phyloP scores from a whole-genome alignment of 1,140 invertebrate species.

The Nasonia longicornis region DNA sequence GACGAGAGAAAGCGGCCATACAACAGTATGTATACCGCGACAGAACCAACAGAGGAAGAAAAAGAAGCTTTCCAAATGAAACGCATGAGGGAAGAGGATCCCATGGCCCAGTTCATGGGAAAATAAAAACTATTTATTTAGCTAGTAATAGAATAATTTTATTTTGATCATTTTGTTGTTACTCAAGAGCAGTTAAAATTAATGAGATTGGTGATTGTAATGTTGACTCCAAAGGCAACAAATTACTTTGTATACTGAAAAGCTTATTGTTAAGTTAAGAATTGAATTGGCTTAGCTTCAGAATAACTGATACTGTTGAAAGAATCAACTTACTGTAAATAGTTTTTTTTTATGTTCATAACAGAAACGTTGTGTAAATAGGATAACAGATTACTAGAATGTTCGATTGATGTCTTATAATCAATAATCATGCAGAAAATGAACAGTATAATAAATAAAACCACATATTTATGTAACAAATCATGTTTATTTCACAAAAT shows the following conservation, averaged over 20 bases:
- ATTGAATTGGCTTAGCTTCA: neutral
- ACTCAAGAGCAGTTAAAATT: too few relatives aligned
- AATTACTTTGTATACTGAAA: neutral
- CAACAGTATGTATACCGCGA: conserved; percentile 88
- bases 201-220: too few relatives aligned
- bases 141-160: neutral
- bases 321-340: neutral
- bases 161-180: neutral
- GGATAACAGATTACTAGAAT: neutral
- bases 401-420: neutral
- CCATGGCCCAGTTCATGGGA: conserved; percentile 81
- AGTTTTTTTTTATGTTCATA: neutral
- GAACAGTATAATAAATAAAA: neutral
- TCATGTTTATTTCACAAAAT: conserved; percentile 23
- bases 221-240: too few relatives aligned
- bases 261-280: neutral
- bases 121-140: neutral
- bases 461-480: conserved; percentile 2
- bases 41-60: conserved; percentile 90
- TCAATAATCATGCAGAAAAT: neutral
- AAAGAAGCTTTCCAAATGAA: conserved; percentile 95
- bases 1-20: conserved; percentile 93
- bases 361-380: neutral
- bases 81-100: conserved; percentile 86
- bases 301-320: neutral